Evolutionary conservation across 2,113 vertebrate genomes (phyloP).

Genomic region (Sapayoa aenigma): DNA sequence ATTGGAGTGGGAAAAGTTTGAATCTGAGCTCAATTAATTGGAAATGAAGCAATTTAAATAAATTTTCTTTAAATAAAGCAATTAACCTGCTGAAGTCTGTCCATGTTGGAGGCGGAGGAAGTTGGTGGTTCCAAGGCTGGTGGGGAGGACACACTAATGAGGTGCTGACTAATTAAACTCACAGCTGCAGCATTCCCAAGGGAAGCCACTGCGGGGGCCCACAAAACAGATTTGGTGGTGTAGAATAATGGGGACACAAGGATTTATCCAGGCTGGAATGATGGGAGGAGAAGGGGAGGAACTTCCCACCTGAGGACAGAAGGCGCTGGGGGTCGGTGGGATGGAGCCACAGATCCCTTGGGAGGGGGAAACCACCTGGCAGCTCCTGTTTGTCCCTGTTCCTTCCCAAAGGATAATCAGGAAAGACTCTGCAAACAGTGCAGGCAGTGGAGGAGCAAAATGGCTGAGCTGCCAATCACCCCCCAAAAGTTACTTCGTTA

Average conservation of each 20-base stretch:
- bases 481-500: too few species aligned
- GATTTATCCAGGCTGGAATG: background rate
- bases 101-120: background rate
- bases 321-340: background rate
- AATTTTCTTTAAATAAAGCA: background rate
- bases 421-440: accelerated
- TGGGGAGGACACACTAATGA: background rate
- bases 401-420: background rate
- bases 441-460: background rate
- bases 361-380: background rate
- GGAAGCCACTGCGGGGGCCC: accelerated
- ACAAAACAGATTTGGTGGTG: background rate
- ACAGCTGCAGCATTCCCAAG: background rate
- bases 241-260: background rate
- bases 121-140: background rate
- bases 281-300: background rate
- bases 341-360: background rate
- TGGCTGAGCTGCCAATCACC: background rate
- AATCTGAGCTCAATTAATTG: background rate
- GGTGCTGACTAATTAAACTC: background rate
- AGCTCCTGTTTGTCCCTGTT: background rate
- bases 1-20: background rate
- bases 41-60: background rate
- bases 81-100: background rate
- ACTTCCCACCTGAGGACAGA: accelerated